Evolutionary conservation across 1,140 invertebrate species (phyloP).

Genomic region (Solenopsis invicta): DNA sequence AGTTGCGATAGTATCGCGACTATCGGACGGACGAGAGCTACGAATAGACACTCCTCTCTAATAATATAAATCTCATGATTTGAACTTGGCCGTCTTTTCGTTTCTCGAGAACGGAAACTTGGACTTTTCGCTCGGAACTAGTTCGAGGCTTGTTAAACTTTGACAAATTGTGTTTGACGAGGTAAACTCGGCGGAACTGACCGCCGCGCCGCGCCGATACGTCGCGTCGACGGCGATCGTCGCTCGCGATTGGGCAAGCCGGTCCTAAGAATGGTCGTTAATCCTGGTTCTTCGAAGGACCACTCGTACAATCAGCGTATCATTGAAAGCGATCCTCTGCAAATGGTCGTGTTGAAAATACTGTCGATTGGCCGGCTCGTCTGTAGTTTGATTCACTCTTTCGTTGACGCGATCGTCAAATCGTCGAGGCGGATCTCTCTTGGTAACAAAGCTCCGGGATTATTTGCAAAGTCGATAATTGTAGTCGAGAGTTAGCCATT

Average conservation of each 20-base stretch:
- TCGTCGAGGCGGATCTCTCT: slow-evolving; percentile 3
- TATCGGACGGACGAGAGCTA: slow-evolving; percentile 3
- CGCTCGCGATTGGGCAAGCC: slow-evolving; percentile 34
- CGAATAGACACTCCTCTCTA: slow-evolving; percentile 10
- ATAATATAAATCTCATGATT: slow-evolving; percentile 49
- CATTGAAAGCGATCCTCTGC: slow-evolving; percentile 58
- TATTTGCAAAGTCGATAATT: slow-evolving; percentile 44
- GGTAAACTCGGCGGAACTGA: slow-evolving; percentile 16
- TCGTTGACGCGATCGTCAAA: slow-evolving; percentile 31
- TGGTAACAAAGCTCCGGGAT: slow-evolving; percentile 20
- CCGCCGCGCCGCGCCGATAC: slow-evolving; percentile 59
- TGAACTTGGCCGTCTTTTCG: not conserved
- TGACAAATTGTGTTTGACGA: slow-evolving; percentile 45
- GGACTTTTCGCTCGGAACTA: slow-evolving; percentile 21
- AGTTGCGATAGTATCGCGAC: not conserved
- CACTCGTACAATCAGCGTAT: slow-evolving; percentile 61
- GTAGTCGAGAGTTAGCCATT: not conserved
- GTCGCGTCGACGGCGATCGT: slow-evolving; percentile 32
- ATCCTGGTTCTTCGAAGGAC: slow-evolving; percentile 20
- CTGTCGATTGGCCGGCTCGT: slow-evolving; percentile 39
- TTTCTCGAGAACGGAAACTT: slow-evolving; percentile 35
- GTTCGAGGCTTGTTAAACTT: slow-evolving; percentile 60
- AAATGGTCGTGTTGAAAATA: not conserved
- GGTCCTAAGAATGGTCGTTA: slow-evolving; percentile 51
- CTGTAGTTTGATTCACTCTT: slow-evolving; percentile 55